These are phyloP conservation scores for Anadara kagoshimensis DNA, from an alignment of 1,140 invertebrate species.

Conservation along the genomic window DNA sequence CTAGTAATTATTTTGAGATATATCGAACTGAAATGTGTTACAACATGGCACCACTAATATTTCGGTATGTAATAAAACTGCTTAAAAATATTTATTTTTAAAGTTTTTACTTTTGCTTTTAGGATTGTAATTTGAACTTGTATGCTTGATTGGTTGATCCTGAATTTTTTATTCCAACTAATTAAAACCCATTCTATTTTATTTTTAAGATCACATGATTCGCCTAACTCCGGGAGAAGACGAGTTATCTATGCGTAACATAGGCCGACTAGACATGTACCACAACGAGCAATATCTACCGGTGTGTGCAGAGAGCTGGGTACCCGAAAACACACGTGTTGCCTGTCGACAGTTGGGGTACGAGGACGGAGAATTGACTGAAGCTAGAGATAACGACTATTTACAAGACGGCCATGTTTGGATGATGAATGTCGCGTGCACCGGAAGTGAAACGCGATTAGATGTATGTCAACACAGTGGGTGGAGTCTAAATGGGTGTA, in stretches of 20 bases:
- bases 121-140: too few species aligned
- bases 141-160: too few species aligned
- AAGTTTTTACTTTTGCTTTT: too few species aligned
- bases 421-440: conserved; percentile 86
- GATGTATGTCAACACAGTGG: conserved; percentile 76
- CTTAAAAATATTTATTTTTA: too few species aligned
- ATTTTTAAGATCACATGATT: conserved; percentile 49
- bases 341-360: conserved; percentile 78
- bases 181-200: background rate
- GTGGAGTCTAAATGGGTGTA: conserved; percentile 22
- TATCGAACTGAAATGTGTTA: too few species aligned
- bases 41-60: too few species aligned
- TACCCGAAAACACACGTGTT: conserved; percentile 85
- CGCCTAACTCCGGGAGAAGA: conserved; percentile 32
- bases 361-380: conserved; percentile 20
- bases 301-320: conserved; percentile 95
- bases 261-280: conserved; percentile 91
- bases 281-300: conserved; percentile 90
- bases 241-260: conserved; percentile 30
- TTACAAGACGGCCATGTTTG: background rate
- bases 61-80: too few species aligned
- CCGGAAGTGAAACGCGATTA: conserved; percentile 84
- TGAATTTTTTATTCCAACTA: too few species aligned
- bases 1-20: too few species aligned
- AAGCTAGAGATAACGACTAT: background rate